These are phyloP conservation scores for Macaria liturata DNA, from an alignment of 2,888 invertebrate genomes.

Conservation along the genomic window DNA sequence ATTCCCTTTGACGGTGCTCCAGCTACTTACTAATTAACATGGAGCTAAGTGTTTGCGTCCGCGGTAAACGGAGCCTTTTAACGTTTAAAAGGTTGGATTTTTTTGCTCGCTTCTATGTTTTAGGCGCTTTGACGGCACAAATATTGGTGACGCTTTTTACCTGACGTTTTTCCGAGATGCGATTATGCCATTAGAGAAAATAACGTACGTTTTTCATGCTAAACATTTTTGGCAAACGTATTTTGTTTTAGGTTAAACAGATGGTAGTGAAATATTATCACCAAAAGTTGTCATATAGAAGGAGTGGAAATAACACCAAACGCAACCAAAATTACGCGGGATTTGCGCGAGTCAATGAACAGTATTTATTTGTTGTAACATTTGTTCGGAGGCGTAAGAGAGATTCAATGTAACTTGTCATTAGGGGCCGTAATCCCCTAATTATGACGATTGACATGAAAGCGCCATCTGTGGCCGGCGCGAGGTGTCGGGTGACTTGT, in stretches of 20 bases:
- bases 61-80: slow-evolving; percentile 82
- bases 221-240: slow-evolving; percentile 13
- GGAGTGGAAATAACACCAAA: slow-evolving; percentile 14
- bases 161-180: slow-evolving; percentile 64
- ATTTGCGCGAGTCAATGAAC: slow-evolving; percentile 57
- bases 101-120: slow-evolving; percentile 67
- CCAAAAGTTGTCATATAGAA: slow-evolving; percentile 1
- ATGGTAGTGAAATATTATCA: slow-evolving; percentile 5
- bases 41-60: slow-evolving; percentile 82
- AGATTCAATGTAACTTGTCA: slow-evolving; percentile 79
- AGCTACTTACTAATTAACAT: slow-evolving; percentile 82
- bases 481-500: slow-evolving; percentile 74
- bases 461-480: slow-evolving; percentile 77
- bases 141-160: slow-evolving; percentile 72
- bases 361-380: slow-evolving; percentile 70
- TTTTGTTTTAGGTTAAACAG: slow-evolving; percentile 17
- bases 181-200: slow-evolving; percentile 61
- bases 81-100: slow-evolving; percentile 76
- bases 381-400: slow-evolving; percentile 77
- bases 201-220: slow-evolving; percentile 29
- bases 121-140: slow-evolving; percentile 71
- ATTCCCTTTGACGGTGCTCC: slow-evolving; percentile 81
- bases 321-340: slow-evolving; percentile 33
- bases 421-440: slow-evolving; percentile 79
- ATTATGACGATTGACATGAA: slow-evolving; percentile 83